A percentile compares a stretch with the other conserved stretches of the same genome.
phyloP scores from a whole-genome alignment of 2,797 vertebrate genomes.

The Amniataba percoides region DNA sequence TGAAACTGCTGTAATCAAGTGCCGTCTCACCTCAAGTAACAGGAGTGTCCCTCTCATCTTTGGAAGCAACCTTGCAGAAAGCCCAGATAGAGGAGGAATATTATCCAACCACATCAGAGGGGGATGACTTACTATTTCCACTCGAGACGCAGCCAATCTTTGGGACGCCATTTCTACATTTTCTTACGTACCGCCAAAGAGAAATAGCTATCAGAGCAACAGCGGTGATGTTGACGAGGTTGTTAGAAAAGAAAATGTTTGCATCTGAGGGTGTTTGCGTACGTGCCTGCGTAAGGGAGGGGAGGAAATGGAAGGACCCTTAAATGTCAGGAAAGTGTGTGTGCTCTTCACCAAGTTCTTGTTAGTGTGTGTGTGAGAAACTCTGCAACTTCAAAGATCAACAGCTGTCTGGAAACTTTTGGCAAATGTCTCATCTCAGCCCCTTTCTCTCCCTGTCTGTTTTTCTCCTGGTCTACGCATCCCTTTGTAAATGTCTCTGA shows the following conservation, averaged over 20 bases:
- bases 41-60: slow-evolving; percentile 19
- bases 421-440: slow-evolving; percentile 53
- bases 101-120: slow-evolving; percentile 44
- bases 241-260: slow-evolving; percentile 42
- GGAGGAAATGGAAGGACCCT: slow-evolving; percentile 28
- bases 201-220: slow-evolving; percentile 42
- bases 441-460: slow-evolving; percentile 4
- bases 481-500: slow-evolving; percentile 54
- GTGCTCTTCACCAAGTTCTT: slow-evolving; percentile 15
- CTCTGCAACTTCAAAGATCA: slow-evolving; percentile 60
- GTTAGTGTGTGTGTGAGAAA: slow-evolving; percentile 13
- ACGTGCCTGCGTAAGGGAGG: slow-evolving; percentile 7
- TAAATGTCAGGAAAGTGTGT: slow-evolving; percentile 32
- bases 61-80: slow-evolving; percentile 40
- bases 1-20: background rate
- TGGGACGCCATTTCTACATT: slow-evolving; percentile 40
- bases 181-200: slow-evolving; percentile 25
- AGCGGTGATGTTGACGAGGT: slow-evolving; percentile 17
- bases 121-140: slow-evolving; percentile 40
- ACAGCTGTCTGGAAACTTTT: slow-evolving; percentile 65
- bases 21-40: slow-evolving; percentile 15
- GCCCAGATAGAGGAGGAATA: slow-evolving; percentile 33
- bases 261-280: slow-evolving; percentile 8
- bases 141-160: slow-evolving; percentile 41
- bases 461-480: background rate